These are phyloP conservation scores for Hofmannophila pseudospretella DNA, from an alignment of 2,888 invertebrate genomes.

Conservation along the genomic window DNA sequence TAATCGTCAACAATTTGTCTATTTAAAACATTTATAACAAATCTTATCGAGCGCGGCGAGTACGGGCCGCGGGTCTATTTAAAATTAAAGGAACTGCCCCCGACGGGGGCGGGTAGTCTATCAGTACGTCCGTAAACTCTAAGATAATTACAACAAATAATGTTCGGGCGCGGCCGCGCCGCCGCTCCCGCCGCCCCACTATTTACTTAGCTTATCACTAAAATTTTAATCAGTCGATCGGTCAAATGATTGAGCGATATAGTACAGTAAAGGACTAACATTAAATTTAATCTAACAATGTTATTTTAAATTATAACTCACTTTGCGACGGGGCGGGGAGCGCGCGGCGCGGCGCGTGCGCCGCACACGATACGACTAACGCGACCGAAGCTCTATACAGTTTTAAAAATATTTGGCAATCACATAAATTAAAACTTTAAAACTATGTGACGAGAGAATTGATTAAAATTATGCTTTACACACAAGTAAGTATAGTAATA, in stretches of 20 bases:
- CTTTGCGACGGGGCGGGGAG: slow-evolving; percentile 54
- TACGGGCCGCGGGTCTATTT: slow-evolving; percentile 37
- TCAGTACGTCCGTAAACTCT: slow-evolving; percentile 58
- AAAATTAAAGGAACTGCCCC: slow-evolving; percentile 55
- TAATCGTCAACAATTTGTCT: slow-evolving; percentile 68
- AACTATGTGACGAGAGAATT: slow-evolving; percentile 76
- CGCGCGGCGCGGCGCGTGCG: slow-evolving; percentile 38
- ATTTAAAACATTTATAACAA: slow-evolving; percentile 69
- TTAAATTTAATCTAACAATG: slow-evolving; percentile 78
- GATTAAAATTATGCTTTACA: slow-evolving; percentile 77
- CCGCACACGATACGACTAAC: slow-evolving; percentile 43
- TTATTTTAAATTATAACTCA: slow-evolving; percentile 77
- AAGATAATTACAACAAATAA: slow-evolving; percentile 56
- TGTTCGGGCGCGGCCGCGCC: slow-evolving; percentile 19
- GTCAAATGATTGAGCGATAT: slow-evolving; percentile 78
- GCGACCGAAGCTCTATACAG: slow-evolving; percentile 63
- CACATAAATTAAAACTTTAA: slow-evolving; percentile 75
- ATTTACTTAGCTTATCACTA: slow-evolving; percentile 76
- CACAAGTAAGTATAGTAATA: slow-evolving; percentile 70
- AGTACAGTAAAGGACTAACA: slow-evolving; percentile 77
- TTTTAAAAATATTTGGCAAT: slow-evolving; percentile 75
- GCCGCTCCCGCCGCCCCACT: slow-evolving; percentile 30
- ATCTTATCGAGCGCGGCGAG: slow-evolving; percentile 44
- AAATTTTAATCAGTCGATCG: slow-evolving; percentile 79
- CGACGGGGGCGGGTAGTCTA: slow-evolving; percentile 37